phyloP scores from a whole-genome alignment of 2,797 vertebrate species.

The Pyrocephalus nanus region DNA sequence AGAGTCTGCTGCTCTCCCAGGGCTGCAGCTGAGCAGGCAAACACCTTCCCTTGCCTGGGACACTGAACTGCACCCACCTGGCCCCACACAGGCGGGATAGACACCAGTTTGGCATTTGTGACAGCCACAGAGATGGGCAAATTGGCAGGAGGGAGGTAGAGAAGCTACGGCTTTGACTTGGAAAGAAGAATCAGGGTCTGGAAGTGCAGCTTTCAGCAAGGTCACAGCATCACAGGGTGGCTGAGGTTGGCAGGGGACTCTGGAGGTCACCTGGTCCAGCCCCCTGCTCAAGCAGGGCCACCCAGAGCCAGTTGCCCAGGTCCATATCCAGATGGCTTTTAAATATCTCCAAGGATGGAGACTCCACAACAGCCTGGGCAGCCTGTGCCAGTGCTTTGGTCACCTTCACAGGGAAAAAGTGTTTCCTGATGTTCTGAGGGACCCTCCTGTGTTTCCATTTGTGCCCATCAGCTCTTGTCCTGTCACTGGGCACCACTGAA shows the following conservation, averaged over 20 bases:
- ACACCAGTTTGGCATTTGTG: background rate
- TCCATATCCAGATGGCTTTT: background rate
- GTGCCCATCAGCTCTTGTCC: background rate
- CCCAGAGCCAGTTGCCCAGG: background rate
- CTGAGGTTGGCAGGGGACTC: background rate
- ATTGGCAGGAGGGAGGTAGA: background rate
- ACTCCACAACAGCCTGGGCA: background rate
- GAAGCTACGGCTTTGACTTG: background rate
- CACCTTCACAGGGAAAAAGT: background rate
- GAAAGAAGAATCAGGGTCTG: background rate
- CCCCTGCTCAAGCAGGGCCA: background rate
- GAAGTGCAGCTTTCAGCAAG: background rate
- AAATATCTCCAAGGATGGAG: background rate
- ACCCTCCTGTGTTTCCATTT: background rate
- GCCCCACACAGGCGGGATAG: background rate
- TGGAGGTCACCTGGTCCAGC: background rate
- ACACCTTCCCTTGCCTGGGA: background rate
- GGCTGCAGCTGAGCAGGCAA: background rate
- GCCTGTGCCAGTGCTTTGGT: background rate
- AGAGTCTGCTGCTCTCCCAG: background rate
- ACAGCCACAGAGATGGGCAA: background rate
- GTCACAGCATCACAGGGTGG: background rate
- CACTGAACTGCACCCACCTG: fast-evolving
- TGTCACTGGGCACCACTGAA: background rate
- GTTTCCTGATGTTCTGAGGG: background rate